These are phyloP conservation scores for Clarias platycephalus DNA, from an alignment of 2,797 vertebrate genomes.

Conservation along the genomic window DNA sequence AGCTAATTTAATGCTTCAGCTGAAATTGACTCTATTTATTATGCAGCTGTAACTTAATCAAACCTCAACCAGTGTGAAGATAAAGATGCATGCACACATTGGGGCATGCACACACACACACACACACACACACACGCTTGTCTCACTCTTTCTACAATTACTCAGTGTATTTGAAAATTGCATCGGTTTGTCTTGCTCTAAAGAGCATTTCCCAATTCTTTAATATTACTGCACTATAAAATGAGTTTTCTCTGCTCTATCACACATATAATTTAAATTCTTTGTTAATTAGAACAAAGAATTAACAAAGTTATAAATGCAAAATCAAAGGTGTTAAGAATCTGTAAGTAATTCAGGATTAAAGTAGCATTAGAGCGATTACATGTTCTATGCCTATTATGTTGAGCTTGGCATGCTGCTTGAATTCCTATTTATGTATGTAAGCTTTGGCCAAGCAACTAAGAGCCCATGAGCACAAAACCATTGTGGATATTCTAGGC, in stretches of 20 bases:
- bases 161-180: background rate
- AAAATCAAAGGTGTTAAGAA: background rate
- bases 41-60: slow-evolving; percentile 69
- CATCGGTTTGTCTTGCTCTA: background rate
- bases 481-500: background rate
- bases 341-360: slow-evolving; percentile 13
- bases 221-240: background rate
- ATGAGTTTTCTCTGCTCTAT: background rate
- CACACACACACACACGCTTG: background rate
- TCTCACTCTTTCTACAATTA: background rate
- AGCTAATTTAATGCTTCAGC: slow-evolving; percentile 68
- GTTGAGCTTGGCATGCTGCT: background rate
- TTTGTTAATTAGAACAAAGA: slow-evolving; percentile 4
- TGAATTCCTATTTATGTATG: background rate
- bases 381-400: slow-evolving; percentile 17
- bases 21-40: slow-evolving; percentile 73
- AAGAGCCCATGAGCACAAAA: slow-evolving; percentile 20
- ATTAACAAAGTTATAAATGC: slow-evolving; percentile 1
- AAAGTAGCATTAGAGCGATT: slow-evolving; percentile 17
- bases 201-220: background rate
- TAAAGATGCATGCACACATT: slow-evolving; percentile 37
- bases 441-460: background rate
- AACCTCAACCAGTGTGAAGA: slow-evolving; percentile 58
- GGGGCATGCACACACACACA: background rate
- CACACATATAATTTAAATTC: slow-evolving; percentile 8